These are phyloP conservation scores for Sebastes goodei DNA, from an alignment of 2,797 vertebrate genomes.

Conservation along the genomic window DNA sequence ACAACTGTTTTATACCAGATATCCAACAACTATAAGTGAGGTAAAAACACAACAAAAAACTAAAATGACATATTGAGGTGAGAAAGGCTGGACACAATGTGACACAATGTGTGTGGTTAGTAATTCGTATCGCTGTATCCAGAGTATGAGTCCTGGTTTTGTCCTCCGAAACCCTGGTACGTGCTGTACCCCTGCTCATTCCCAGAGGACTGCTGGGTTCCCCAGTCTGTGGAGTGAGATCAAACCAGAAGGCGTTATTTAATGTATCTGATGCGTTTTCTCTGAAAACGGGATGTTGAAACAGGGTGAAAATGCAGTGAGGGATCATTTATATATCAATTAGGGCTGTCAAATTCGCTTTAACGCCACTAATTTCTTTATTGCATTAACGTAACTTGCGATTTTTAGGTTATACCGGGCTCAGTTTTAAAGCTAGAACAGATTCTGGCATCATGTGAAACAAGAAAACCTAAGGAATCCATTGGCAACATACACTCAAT, in stretches of 20 bases:
- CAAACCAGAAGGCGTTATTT: not conserved
- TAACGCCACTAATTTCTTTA: too few relatives aligned
- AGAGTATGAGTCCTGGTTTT: constrained; percentile 71
- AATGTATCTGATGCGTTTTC: not conserved
- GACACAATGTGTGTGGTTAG: constrained; percentile 41
- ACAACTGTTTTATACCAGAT: constrained; percentile 1
- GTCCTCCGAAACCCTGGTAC: constrained; percentile 73
- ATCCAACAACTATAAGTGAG: constrained; percentile 7
- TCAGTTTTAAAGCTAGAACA: too few relatives aligned
- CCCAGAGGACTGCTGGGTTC: constrained; percentile 70
- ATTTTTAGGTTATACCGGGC: too few relatives aligned
- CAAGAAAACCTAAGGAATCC: too few relatives aligned
- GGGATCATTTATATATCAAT: not conserved
- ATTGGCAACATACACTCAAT: too few relatives aligned
- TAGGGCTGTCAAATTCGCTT: too few relatives aligned
- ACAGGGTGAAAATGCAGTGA: not conserved
- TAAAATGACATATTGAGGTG: not conserved
- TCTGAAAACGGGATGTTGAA: not conserved
- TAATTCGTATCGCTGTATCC: constrained; percentile 70
- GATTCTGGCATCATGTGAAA: too few relatives aligned
- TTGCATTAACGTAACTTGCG: too few relatives aligned
- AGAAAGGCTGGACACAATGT: not conserved
- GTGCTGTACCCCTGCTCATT: constrained; percentile 63
- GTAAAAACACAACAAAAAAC: constrained; percentile 18
- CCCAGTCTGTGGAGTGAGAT: constrained; percentile 69